Conservation (phyloP, 2,888 invertebrate species). For the Drosophila kambysellisi region DNA sequence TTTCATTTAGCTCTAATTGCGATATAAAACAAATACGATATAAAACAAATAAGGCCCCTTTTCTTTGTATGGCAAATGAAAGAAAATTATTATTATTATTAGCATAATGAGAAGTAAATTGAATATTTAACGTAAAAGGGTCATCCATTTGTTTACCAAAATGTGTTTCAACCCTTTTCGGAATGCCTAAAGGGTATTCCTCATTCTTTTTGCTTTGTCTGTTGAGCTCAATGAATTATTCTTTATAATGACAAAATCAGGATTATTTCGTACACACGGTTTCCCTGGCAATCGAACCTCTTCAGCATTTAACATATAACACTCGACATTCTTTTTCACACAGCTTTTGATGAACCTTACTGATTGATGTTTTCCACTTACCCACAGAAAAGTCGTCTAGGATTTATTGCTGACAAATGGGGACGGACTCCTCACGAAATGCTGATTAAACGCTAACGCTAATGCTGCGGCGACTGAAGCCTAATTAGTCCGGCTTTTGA, state of each 20-base stretch:
- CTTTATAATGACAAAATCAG: constrained; percentile 6
- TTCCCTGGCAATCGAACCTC: constrained; percentile 8
- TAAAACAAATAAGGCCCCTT: neutral
- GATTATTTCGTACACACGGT: constrained; percentile 1
- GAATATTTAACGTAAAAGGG: constrained; percentile 8
- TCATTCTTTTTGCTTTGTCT: constrained; percentile 3
- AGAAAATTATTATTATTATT: constrained; percentile 15
- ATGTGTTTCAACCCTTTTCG: constrained; percentile 1
- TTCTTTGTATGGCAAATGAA: constrained; percentile 10
- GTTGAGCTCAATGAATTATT: constrained; percentile 23
- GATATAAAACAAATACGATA: neutral
- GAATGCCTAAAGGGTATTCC: constrained; percentile 9
- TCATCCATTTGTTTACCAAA: constrained; percentile 24
- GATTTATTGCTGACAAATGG: constrained; percentile 61
- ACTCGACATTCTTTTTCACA: neutral
- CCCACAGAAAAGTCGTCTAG: constrained; percentile 49
- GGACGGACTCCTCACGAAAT: neutral
- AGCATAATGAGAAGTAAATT: constrained; percentile 15
- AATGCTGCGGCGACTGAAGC: constrained; percentile 30
- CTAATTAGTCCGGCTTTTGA: constrained; percentile 60
- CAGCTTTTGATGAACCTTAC: constrained; percentile 14
- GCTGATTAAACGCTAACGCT: constrained; percentile 42
- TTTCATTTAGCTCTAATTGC: neutral
- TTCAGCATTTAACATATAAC: neutral
- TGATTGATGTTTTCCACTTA: constrained; percentile 61